Evolutionary conservation across 2,888 invertebrate genomes (phyloP).

Genomic region (Poecilus cupreus): DNA sequence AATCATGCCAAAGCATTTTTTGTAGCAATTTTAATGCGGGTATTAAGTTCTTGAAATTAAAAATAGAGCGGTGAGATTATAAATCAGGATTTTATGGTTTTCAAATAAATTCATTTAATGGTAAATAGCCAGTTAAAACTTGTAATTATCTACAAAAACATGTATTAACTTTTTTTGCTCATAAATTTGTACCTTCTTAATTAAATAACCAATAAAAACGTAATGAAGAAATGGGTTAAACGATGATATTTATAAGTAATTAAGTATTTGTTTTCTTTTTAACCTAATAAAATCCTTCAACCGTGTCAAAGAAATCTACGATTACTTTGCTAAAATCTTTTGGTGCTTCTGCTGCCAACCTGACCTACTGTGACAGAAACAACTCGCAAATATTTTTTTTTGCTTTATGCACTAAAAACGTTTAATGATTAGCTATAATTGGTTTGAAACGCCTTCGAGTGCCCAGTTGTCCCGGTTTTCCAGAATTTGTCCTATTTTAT

Average conservation of each 20-base stretch:
- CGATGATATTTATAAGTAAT: constrained; percentile 33
- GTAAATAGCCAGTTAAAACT: constrained; percentile 35
- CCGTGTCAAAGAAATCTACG: background rate
- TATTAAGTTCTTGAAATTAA: background rate
- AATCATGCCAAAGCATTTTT: background rate
- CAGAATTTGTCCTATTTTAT: too few species aligned
- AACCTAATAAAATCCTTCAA: background rate
- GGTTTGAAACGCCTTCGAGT: too few species aligned
- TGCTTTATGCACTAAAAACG: too few species aligned
- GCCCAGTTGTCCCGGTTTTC: too few species aligned
- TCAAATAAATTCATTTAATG: constrained; percentile 40
- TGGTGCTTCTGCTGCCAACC: constrained; percentile 16
- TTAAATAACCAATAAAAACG: constrained; percentile 36
- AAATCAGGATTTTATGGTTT: constrained; percentile 43
- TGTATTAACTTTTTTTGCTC: constrained; percentile 28
- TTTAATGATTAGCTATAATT: too few species aligned
- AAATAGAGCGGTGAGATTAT: constrained; percentile 13
- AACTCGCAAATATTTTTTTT: too few species aligned
- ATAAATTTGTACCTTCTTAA: constrained; percentile 38
- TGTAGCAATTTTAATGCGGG: background rate
- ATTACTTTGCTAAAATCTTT: constrained; percentile 41
- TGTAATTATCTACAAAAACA: constrained; percentile 42
- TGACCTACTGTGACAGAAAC: constrained; percentile 44
- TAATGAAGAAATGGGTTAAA: constrained; percentile 31
- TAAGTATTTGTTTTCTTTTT: constrained; percentile 37